Conservation (phyloP, 2,113 vertebrate species). For the Ranitomeya imitator region DNA sequence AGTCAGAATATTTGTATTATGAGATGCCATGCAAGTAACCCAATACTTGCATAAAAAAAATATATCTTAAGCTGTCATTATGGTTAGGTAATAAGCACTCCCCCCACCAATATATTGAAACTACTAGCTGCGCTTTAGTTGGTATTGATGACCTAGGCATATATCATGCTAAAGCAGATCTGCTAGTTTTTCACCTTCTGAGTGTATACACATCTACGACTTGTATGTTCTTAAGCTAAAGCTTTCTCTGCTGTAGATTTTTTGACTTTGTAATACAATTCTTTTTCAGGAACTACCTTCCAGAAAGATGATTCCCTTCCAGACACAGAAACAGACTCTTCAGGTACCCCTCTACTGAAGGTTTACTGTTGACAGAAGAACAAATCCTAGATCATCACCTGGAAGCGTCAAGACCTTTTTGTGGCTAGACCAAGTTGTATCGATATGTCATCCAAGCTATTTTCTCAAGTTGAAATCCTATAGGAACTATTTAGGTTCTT, state of each 20-base stretch:
- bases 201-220: too few relatives aligned
- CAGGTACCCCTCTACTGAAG: conserved; percentile 88
- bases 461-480: not conserved
- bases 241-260: too few relatives aligned
- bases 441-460: not conserved
- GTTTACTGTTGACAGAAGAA: conserved; percentile 70
- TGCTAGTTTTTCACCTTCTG: too few relatives aligned
- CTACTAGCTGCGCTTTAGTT: too few relatives aligned
- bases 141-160: too few relatives aligned
- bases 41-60: not conserved
- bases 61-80: not conserved
- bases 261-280: too few relatives aligned
- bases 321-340: conserved; percentile 86
- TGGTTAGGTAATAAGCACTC: not conserved
- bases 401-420: not conserved
- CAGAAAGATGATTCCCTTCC: conserved; percentile 82
- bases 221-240: too few relatives aligned
- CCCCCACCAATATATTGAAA: not conserved
- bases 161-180: too few relatives aligned
- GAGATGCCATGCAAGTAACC: not conserved
- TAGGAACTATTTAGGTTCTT: not conserved
- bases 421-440: not conserved
- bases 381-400: not conserved
- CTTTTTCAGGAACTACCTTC: conserved; percentile 67
- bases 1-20: not conserved